Evolutionary conservation across 2,113 vertebrate genomes (phyloP), one percentile per base, ranked within the genome.

Genomic region (Dermatemys mawii): DNA sequence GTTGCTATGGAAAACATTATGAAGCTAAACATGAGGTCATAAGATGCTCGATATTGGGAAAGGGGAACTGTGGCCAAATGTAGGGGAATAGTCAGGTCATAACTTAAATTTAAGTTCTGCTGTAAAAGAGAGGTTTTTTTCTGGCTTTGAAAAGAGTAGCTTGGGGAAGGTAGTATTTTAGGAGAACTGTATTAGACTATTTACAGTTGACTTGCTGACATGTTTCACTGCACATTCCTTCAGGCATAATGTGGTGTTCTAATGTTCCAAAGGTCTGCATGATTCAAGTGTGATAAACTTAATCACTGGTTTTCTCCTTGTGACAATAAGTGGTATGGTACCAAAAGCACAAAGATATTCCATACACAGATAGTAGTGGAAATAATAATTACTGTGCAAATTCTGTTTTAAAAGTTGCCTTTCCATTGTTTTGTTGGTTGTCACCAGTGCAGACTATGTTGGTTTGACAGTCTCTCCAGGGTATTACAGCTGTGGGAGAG

Each of bases 281-380:
- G 91, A 91, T 89, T 95, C 93, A 90, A 85, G 89, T 93, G 86
- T 87, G 94, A 91, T 95, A 79, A 81, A 46, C 44, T 94, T 97
- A 94, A 94, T 94, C 89, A 49, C 89, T 93, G 93, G 84, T 93
- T 97, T 96, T 95, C 89, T 95, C 89, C 90, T 91, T 92, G 88
- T 91, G 90, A 95, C 95, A 96, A 95, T 96, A 93, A 94, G 87
- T 95, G 91, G 91, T 93, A 82, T 80, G 92, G 93, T 94, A 96
- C 94, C 92, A 96, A 95, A 95, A 22, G 51, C 35, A 38, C 35
- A 51, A 82, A 87, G 90, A 88, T 87, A 93, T 95, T 73, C 95
- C 93, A 92, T 87, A 81, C 94, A 82, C 79, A 97, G 96, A 93
- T 87, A 89, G 75, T 78, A 87, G 90, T 95, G 85, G 93, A 96